These are phyloP conservation scores for Drosophila buzzatii DNA, from an alignment of 2,888 invertebrate species.

Conservation along the genomic window DNA sequence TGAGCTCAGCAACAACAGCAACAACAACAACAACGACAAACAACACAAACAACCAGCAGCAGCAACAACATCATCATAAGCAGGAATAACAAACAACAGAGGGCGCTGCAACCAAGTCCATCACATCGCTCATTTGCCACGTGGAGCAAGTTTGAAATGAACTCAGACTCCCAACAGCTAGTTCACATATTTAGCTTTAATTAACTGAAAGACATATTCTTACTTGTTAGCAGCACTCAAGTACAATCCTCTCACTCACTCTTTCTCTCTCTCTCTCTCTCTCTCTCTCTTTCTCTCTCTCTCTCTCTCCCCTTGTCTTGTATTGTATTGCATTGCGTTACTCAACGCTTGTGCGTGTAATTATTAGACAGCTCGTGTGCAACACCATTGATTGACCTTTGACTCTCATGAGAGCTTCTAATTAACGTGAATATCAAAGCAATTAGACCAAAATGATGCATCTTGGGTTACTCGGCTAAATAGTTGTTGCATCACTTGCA, in stretches of 20 bases:
- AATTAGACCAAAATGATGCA: background rate
- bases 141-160: slow-evolving; percentile 3
- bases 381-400: background rate
- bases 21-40: slow-evolving; percentile 6
- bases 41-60: background rate
- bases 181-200: slow-evolving; percentile 1
- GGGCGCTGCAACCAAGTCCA: slow-evolving; percentile 6
- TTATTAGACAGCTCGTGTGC: background rate
- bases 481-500: background rate
- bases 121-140: background rate
- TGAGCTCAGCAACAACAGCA: slow-evolving; percentile 53
- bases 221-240: background rate
- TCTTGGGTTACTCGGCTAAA: background rate
- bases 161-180: background rate
- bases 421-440: background rate
- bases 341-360: background rate
- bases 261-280: background rate
- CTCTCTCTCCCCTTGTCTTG: background rate
- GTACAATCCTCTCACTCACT: background rate
- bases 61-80: slow-evolving; percentile 34
- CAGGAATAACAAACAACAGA: slow-evolving; percentile 29
- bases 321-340: background rate
- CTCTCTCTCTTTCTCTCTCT: background rate
- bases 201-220: background rate
- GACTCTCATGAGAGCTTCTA: too few species aligned